These are phyloP conservation scores for Busseola fusca DNA, from an alignment of 2,888 invertebrate species.

Conservation along the genomic window DNA sequence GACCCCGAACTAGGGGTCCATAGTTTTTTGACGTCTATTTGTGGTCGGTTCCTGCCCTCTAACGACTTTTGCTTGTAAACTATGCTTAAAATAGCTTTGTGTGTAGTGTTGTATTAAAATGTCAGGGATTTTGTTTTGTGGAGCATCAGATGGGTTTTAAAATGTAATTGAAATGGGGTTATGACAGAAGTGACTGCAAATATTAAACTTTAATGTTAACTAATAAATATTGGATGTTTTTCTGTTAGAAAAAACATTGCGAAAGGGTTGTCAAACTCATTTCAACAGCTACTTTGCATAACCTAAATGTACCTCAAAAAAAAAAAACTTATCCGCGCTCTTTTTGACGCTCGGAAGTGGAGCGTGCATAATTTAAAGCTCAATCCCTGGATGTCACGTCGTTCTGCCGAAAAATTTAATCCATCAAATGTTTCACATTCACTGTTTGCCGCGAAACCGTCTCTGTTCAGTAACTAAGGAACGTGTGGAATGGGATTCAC, in stretches of 20 bases:
- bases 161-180: conserved; percentile 59
- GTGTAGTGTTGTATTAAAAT: conserved; percentile 55
- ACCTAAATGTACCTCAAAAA: conserved; percentile 57
- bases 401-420: conserved; percentile 82
- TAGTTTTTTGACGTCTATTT: conserved; percentile 89
- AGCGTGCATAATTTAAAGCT: conserved; percentile 78
- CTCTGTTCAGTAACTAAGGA: conserved; percentile 64
- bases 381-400: conserved; percentile 81
- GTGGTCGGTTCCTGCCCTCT: conserved; percentile 85
- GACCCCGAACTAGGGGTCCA: conserved; percentile 81
- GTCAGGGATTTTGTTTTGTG: conserved; percentile 36
- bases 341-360: conserved; percentile 65
- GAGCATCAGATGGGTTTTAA: conserved; percentile 51
- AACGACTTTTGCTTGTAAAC: conserved; percentile 79
- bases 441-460: conserved; percentile 63
- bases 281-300: conserved; percentile 61
- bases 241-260: conserved; percentile 13
- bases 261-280: conserved; percentile 55
- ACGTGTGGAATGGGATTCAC: conserved; percentile 43
- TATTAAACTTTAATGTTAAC: conserved; percentile 28
- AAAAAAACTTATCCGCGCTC: conserved; percentile 49
- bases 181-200: conserved; percentile 41
- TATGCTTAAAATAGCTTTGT: conserved; percentile 63
- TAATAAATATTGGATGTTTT: conserved; percentile 6
- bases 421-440: conserved; percentile 77